Evolutionary conservation across 2,888 invertebrate species (phyloP).

Genomic region (Spisula solida): DNA sequence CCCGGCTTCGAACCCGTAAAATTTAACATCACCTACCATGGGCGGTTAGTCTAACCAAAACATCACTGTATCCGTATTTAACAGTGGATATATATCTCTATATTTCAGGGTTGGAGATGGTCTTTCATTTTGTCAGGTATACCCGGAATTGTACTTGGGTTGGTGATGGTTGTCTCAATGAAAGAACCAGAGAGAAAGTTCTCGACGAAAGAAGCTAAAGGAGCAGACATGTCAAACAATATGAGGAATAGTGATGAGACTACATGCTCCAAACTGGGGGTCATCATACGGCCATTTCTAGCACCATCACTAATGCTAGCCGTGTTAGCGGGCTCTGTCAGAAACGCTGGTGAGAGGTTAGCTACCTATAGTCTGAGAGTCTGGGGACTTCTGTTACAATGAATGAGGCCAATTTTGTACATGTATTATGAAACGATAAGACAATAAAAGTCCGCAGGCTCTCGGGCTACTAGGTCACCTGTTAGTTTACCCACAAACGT

Average conservation of each 20-base stretch:
- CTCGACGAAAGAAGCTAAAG: slow-evolving; percentile 35
- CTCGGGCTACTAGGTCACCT: too few species aligned
- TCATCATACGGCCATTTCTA: slow-evolving; percentile 78
- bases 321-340: slow-evolving; percentile 86
- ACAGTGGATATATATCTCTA: too few species aligned
- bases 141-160: slow-evolving; percentile 86
- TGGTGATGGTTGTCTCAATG: slow-evolving; percentile 85
- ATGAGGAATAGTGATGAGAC: not conserved
- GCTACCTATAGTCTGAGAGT: too few species aligned
- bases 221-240: not conserved
- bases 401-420: too few species aligned
- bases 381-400: too few species aligned
- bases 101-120: slow-evolving; percentile 88
- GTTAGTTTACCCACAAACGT: too few species aligned
- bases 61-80: too few species aligned
- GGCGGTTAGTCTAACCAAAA: too few species aligned
- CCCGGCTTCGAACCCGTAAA: too few species aligned
- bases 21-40: too few species aligned
- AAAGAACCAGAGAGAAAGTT: slow-evolving; percentile 84
- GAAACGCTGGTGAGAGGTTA: slow-evolving; percentile 85
- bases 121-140: slow-evolving; percentile 87
- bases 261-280: slow-evolving; percentile 29
- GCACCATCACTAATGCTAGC: slow-evolving; percentile 86
- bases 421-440: too few species aligned
- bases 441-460: too few species aligned